These are phyloP conservation scores for Chitala chitala DNA, from an alignment of 2,113 vertebrate genomes.

Conservation along the genomic window DNA sequence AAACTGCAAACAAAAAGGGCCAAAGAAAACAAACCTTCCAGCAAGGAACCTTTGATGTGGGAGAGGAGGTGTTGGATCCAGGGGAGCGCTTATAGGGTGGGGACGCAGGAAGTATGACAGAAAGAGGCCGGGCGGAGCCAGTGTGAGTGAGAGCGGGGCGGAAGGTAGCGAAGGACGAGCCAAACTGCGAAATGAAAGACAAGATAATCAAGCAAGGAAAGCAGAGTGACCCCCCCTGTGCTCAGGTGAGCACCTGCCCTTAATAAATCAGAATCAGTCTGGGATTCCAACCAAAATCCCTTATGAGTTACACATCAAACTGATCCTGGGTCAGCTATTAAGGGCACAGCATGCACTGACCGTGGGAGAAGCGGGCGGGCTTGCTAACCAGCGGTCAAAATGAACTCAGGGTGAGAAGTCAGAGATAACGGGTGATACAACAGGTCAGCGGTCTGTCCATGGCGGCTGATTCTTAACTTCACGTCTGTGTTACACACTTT, in stretches of 20 bases:
- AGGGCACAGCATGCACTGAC: conserved; percentile 1
- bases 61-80: conserved; percentile 69
- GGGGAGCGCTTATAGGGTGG: conserved; percentile 69
- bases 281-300: neutral
- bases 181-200: conserved; percentile 68
- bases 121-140: conserved; percentile 69
- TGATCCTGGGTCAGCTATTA: neutral
- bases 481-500: neutral
- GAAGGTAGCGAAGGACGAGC: conserved; percentile 74
- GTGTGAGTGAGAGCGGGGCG: conserved; percentile 70
- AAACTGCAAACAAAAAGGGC: conserved; percentile 31
- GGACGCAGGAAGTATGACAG: conserved; percentile 71
- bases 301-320: neutral
- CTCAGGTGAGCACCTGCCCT: neutral
- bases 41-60: conserved; percentile 71
- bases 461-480: neutral
- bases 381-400: neutral
- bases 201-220: neutral
- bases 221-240: neutral
- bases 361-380: neutral
- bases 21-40: conserved; percentile 76
- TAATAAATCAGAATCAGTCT: neutral
- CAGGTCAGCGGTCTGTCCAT: neutral
- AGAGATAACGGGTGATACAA: neutral
- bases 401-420: neutral